These are phyloP conservation scores for Andrena marginata DNA, from an alignment of 2,888 invertebrate genomes.

Conservation along the genomic window DNA sequence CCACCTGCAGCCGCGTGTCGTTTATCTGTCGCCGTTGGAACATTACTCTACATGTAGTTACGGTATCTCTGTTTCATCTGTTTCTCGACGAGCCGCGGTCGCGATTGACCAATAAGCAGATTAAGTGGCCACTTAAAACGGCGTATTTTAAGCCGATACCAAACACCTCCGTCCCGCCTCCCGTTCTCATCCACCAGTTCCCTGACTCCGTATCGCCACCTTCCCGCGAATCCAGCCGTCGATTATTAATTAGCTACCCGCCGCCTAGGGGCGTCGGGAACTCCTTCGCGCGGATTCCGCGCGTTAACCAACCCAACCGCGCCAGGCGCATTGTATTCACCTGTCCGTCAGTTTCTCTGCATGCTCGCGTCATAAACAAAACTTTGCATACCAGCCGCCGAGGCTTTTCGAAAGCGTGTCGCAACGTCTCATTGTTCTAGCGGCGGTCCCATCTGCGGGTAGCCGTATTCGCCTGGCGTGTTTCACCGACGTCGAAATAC, in stretches of 20 bases:
- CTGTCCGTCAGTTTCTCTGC: not conserved
- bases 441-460: slow-evolving; percentile 36
- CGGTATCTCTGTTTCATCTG: slow-evolving; percentile 48
- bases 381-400: slow-evolving; percentile 31
- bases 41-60: slow-evolving; percentile 47
- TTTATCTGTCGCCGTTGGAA: slow-evolving; percentile 64
- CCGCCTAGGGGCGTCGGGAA: not conserved
- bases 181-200: not conserved
- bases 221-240: not conserved
- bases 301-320: not conserved
- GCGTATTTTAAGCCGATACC: slow-evolving; percentile 17
- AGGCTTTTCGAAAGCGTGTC: slow-evolving; percentile 45
- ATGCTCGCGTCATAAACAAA: slow-evolving; percentile 29
- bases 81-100: slow-evolving; percentile 35
- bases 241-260: slow-evolving; percentile 15
- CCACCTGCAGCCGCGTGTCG: slow-evolving; percentile 63
- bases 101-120: slow-evolving; percentile 44
- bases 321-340: slow-evolving; percentile 25
- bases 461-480: slow-evolving; percentile 13
- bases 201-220: not conserved
- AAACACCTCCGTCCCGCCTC: not conserved
- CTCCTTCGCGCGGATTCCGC: too few relatives aligned
- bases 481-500: slow-evolving; percentile 28
- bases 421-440: slow-evolving; percentile 48
- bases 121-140: slow-evolving; percentile 50